Conservation (phyloP, 2,888 invertebrate genomes). For the Caenorhabditis sp. region DNA sequence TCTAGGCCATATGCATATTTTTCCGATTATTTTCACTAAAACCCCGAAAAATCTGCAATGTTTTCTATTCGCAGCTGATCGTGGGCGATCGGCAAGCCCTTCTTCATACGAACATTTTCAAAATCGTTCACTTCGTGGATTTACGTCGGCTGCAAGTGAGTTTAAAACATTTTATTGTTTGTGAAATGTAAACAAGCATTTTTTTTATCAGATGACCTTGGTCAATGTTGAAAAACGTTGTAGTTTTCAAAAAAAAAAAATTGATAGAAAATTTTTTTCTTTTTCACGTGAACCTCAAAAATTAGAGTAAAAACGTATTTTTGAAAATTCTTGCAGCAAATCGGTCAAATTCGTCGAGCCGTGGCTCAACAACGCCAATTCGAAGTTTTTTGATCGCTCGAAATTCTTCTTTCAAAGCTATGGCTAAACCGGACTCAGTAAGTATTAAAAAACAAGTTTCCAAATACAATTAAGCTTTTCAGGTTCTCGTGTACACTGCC, state of each 20-base stretch:
- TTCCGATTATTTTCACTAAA: slow-evolving; percentile 2
- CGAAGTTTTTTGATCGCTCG: slow-evolving; percentile 3
- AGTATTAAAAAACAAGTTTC: slow-evolving; percentile 13
- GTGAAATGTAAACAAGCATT: not conserved
- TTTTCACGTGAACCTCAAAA: not conserved
- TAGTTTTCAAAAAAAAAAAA: not conserved
- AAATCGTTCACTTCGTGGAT: slow-evolving; percentile 33
- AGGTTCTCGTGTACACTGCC: slow-evolving; percentile 66
- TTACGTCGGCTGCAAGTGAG: slow-evolving; percentile 36
- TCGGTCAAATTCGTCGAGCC: slow-evolving; percentile 14
- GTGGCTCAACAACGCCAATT: slow-evolving; percentile 9
- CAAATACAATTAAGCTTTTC: not conserved
- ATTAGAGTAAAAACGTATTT: too few relatives aligned
- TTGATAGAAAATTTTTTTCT: not conserved
- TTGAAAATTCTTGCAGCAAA: too few relatives aligned
- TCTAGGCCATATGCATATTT: not conserved
- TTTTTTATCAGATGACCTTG: not conserved
- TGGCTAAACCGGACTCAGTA: slow-evolving; percentile 46
- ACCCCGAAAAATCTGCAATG: too few relatives aligned
- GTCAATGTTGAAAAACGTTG: not conserved
- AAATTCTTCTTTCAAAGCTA: slow-evolving; percentile 22
- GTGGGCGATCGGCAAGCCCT: slow-evolving; percentile 34
- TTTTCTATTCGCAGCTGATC: slow-evolving; percentile 21
- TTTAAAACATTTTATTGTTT: not conserved
- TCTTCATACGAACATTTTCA: slow-evolving; percentile 32